A percentile compares a stretch with the other conserved stretches of the same genome.
These are phyloP conservation scores for Brachionus plicatilis DNA, from an alignment of 1,140 invertebrate genomes.

Conservation along the genomic window DNA sequence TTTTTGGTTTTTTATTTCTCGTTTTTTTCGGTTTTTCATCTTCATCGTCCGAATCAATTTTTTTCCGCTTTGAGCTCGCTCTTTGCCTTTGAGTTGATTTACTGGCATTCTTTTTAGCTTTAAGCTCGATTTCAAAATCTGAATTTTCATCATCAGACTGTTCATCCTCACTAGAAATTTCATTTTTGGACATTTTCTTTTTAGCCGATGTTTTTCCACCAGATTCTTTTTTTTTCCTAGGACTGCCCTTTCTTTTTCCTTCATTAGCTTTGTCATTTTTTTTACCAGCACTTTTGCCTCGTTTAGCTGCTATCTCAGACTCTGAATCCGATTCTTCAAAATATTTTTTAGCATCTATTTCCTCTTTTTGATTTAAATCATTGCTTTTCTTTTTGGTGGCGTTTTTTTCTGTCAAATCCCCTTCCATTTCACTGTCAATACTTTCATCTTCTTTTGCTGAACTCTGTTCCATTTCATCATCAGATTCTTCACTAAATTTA, in stretches of 20 bases:
- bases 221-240: background rate
- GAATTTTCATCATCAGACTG: background rate
- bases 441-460: background rate
- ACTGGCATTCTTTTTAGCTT: background rate
- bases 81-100: background rate
- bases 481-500: background rate
- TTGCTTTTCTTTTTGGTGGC: background rate
- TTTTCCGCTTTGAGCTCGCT: background rate
- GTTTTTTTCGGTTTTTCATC: background rate
- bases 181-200: background rate
- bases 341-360: background rate
- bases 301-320: background rate
- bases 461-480: background rate
- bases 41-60: background rate
- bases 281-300: background rate
- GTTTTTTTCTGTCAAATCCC: background rate
- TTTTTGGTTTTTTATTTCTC: background rate
- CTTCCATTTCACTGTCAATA: background rate
- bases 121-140: background rate
- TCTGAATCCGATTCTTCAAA: background rate
- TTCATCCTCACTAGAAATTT: background rate
- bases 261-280: background rate
- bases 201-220: background rate
- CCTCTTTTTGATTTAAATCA: background rate
- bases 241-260: background rate